phyloP scores from a whole-genome alignment of 2,797 vertebrate genomes.

The Alca torda region DNA sequence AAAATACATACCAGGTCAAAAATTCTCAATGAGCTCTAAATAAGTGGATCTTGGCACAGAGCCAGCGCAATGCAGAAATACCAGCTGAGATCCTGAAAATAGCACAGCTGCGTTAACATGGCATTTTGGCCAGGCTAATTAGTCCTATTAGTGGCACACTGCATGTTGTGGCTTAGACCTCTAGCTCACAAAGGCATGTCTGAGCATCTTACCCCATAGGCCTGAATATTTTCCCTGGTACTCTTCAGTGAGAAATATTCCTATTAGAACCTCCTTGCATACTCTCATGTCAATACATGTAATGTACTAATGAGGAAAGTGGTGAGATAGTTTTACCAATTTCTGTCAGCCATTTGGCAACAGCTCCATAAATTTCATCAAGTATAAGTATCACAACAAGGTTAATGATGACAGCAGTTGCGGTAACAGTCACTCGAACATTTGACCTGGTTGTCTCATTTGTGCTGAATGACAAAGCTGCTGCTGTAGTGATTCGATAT shows the following conservation, averaged over 20 bases:
- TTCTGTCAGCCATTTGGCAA: conserved; percentile 95
- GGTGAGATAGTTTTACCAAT: conserved; percentile 80
- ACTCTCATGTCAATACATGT: neutral
- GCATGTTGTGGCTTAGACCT: neutral
- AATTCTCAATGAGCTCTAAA: neutral
- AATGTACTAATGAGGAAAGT: neutral
- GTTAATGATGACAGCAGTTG: conserved; percentile 96
- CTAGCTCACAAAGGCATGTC: neutral
- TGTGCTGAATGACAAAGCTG: conserved; percentile 90
- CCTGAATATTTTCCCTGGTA: neutral
- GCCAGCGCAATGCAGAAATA: neutral
- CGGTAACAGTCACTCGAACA: conserved; percentile 90
- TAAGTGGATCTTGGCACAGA: neutral
- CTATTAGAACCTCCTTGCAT: neutral
- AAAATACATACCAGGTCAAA: neutral
- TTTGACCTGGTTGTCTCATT: conserved; percentile 87
- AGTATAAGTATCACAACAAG: conserved; percentile 93
- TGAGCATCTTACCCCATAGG: neutral
- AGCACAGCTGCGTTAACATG: neutral
- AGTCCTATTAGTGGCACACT: neutral
- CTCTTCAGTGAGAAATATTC: neutral
- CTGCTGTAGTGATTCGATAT: conserved; percentile 91
- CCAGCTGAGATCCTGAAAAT: neutral
- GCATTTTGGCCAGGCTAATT: neutral
- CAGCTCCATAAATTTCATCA: conserved; percentile 94